These are phyloP conservation scores for Sternarchorhynchus goeldii DNA, from an alignment of 2,797 vertebrate species.

Conservation along the genomic window DNA sequence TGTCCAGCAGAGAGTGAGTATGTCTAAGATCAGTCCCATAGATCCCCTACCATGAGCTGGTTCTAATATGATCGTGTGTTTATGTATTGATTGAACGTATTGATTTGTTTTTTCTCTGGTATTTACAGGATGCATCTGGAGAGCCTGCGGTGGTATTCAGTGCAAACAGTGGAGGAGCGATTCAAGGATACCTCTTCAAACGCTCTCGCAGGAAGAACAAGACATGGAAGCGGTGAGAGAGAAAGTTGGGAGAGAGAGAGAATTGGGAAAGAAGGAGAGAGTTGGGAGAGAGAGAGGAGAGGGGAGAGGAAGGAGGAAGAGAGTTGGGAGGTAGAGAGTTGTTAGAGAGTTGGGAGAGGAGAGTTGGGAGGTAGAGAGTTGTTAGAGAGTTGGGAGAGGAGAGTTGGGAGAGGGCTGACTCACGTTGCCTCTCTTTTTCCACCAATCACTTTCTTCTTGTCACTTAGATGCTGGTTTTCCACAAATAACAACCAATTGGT, in stretches of 20 bases:
- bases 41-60: neutral
- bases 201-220: slow-evolving; percentile 74
- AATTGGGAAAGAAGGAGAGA: neutral
- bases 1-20: slow-evolving; percentile 75
- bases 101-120: neutral
- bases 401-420: neutral
- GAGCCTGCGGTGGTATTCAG: slow-evolving; percentile 62
- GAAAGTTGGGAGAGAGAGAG: neutral
- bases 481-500: slow-evolving; percentile 73
- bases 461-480: slow-evolving; percentile 74
- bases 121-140: slow-evolving; percentile 71
- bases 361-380: neutral
- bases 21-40: neutral
- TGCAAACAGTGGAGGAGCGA: slow-evolving; percentile 57
- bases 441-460: neutral
- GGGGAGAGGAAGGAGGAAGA: neutral
- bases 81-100: slow-evolving; percentile 1
- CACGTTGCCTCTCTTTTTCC: neutral
- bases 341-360: neutral
- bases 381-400: neutral
- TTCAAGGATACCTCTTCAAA: slow-evolving; percentile 78
- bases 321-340: neutral
- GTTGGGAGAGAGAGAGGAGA: neutral
- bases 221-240: slow-evolving; percentile 75
- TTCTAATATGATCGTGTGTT: neutral